Base-by-base conservation (phyloP, 1,140 invertebrate species). In the Drosophila triauraria region DNA sequence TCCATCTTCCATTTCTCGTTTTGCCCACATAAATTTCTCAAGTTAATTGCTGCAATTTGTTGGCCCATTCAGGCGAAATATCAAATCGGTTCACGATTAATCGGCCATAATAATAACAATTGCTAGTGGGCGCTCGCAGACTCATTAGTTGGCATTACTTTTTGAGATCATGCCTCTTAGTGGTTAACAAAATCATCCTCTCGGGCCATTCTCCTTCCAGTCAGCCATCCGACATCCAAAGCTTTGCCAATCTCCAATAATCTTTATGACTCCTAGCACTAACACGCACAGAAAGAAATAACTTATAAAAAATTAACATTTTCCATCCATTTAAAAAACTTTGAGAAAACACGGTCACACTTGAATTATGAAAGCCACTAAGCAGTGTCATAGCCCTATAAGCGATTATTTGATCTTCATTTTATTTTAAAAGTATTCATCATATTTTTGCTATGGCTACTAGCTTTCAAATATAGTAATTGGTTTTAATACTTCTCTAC, bases 21-120 rank as follows among this genome's bases (percentile, higher is more conserved):
- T 74, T 76, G 56, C 79, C 62, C 80, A 82, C 80, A 78, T 58
- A 70, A 71, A 71, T 78, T 78, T 61, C 47, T 69, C 64, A 47
- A 57, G 38, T 60, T 85, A 85, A 85, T 85, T 85, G 68, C 82
- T 51, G 40, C 74, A 64, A 81, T 85, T 85, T 85, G 82, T 64
- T 68, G 50, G 63, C 6, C 68, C 54, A 62, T 81, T 83, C 67
- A 38, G 69, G 82, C 68, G 82, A 85, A 85, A 60, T 48, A 78
- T 61, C 48, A 78, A 82, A 82, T 74, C 67, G 42, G 54, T 68
- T 83, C 78, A 84, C 80, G 62, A 60, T 68, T 67, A 76, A 80
- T 54, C 50, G 60, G 69, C 77, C 53, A 40, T 56, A 67, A 80
- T 78, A 84, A 68, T 53, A 75, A 58, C 64, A 82, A 72, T 74